Evolutionary conservation across 23 tunicate genomes (phyloP).

Genomic region (Diplosoma virens): DNA sequence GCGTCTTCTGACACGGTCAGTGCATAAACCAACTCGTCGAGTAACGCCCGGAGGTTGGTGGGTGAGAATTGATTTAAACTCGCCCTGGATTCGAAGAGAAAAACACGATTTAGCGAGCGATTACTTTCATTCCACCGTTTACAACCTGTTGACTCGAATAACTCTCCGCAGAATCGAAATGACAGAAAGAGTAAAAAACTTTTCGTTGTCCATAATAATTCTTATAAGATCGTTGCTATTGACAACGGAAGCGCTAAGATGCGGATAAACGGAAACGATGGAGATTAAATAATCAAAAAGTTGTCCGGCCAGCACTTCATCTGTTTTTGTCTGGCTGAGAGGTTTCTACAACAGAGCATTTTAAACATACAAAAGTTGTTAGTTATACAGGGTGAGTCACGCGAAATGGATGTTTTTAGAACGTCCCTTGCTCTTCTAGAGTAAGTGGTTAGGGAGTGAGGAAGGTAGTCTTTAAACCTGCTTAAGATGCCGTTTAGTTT

Average conservation of each 20-base stretch:
- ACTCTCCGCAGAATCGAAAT: slow-evolving; percentile 20
- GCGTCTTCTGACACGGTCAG: slow-evolving; percentile 49
- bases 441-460: too few species aligned
- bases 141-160: slow-evolving; percentile 54
- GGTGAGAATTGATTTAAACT: slow-evolving; percentile 25
- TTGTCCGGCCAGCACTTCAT: slow-evolving; percentile 44
- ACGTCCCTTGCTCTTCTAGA: too few species aligned
- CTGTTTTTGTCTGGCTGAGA: slow-evolving; percentile 2
- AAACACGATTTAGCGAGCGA: too few species aligned
- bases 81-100: too few species aligned
- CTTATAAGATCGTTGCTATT: slow-evolving; percentile 56
- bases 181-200: slow-evolving; percentile 1
- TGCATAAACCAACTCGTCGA: slow-evolving; percentile 75
- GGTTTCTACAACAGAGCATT: slow-evolving; percentile 1
- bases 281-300: slow-evolving; percentile 21
- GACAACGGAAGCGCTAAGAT: slow-evolving; percentile 37
- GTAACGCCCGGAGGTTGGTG: slow-evolving; percentile 29
- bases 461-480: too few species aligned
- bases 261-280: slow-evolving; percentile 42
- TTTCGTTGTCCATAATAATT: slow-evolving; percentile 54
- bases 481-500: too few species aligned
- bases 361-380: not conserved
- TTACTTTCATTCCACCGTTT: too few species aligned
- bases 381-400: not conserved
- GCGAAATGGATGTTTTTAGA: too few species aligned